Conservation (phyloP, 2,888 invertebrate species). For the Bimastos eiseni region DNA sequence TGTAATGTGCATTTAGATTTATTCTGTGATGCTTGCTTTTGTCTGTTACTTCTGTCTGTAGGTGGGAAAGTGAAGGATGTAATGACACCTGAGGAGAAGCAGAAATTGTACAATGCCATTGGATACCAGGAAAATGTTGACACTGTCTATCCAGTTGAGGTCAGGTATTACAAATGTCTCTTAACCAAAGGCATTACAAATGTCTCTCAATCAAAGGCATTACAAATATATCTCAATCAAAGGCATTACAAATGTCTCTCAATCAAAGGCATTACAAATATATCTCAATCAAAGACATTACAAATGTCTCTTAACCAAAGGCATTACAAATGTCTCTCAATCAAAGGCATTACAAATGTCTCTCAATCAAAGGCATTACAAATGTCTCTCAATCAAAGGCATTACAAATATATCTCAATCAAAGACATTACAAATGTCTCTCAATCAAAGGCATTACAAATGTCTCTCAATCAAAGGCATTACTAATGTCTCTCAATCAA, state of each 20-base stretch:
- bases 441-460: not conserved
- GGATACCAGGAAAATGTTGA: slow-evolving; percentile 83
- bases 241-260: not conserved
- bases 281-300: not conserved
- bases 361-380: no score
- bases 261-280: no score
- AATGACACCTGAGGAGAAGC: slow-evolving; percentile 91
- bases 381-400: not conserved
- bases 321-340: no score
- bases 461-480: no score
- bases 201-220: no score
- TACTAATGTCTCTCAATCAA: no score
- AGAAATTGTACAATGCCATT: slow-evolving; percentile 88
- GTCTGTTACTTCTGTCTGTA: slow-evolving; percentile 41
- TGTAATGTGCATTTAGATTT: not conserved
- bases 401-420: not conserved
- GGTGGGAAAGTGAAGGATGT: slow-evolving; percentile 78
- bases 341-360: not conserved
- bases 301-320: no score
- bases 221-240: no score
- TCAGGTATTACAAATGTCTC: slow-evolving; percentile 38
- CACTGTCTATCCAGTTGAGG: slow-evolving; percentile 65
- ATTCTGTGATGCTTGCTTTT: not conserved
- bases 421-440: no score
- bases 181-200: no score